Base-by-base conservation (phyloP, 2,797 vertebrate species). In the Melanotaenia nigrans region DNA sequence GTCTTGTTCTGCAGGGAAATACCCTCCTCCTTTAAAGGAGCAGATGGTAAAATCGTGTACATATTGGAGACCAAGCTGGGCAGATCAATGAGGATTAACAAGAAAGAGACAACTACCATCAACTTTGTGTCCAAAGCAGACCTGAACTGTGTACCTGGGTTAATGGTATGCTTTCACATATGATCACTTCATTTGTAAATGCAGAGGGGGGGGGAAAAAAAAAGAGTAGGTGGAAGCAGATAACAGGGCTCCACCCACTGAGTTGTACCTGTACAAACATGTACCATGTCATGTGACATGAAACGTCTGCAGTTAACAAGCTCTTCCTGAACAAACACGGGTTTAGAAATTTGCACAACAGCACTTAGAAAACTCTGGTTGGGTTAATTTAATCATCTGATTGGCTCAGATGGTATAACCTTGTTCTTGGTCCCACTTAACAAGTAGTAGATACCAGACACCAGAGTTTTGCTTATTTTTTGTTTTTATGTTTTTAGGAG, bases 21-120 rank as follows among this genome's bases (percentile, higher is more conserved):
- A 49, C 93, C 94, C 1, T 89, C 90, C 25, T 88, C 92, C 45
- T 93, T 94, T 47, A 73, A 56, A 1, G 78, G 85, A 25, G 5
- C 0, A 1, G 0, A 0, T n/a, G 93, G 94, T 51, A 92, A 92
- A 81, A 76, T 95, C 3, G 36, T 75, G 6, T 94, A 94, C 81
- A 49, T 30, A 12, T 74, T 95, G 71, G 78, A 92, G 61, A 80
- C 93, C 33, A 85, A 47, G 63, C 77, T 95, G 76, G 82, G 85
- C 77, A 87, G 93, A 83, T 90, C 93, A 30, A 79, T 93, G 92
- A 90, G 86, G 61, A 38, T 92, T 14, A 1, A 75, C 56, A 87
- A 61, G 53, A 95, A 84, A 74, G 88, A 80, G 53, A 77, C 78
- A 16, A 61, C 71, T 0, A 68, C 78, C 25, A 71, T 95, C 63